Evolutionary conservation across 2,888 invertebrate species (phyloP), one percentile per base, ranked within the genome.

Genomic region (Formica aserva): DNA sequence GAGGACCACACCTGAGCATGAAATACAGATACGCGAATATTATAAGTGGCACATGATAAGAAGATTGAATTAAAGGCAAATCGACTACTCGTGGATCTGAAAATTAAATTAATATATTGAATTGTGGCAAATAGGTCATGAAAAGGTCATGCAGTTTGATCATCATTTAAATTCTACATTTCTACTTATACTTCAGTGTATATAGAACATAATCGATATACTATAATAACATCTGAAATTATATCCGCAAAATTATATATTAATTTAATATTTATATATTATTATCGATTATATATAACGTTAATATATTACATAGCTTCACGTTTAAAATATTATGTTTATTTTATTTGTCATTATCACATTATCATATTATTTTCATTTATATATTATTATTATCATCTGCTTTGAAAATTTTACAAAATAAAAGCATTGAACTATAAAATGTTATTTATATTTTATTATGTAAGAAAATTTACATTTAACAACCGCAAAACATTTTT

Each of bases 41-140:
- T 81, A 97, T 96, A 69, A 94, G 52, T 0, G 95, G 89, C n/a
- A 96, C 89, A 0, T 96, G 96, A 93, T 95, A 94, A 4, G 97
- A 97, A 66, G 96, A 96, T 18, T 95, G 94, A 96, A 97, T 96
- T 86, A 97, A 35, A 92, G 32, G 95, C 94, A 96, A 97, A 88
- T 96, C 6, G 9, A 6, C 67, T 9, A 52, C 71, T 57, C 86
- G 77, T 62, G 76, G 57, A 88, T 88, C 88, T 88, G 66, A 74
- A 86, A 74, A 62, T 29, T 6, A 15, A 48, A 78, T 67, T 26
- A 29, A 11, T 29, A 32, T 11, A 13, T 75, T 45, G 4, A 75
- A 41, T n/a, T 15, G 62, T n/a, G 1, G 18, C 9, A 32, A 1
- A 6, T 18, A 48, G 18, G 8, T 9, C 9, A 41, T 45, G 1